Evolutionary conservation across 2,888 invertebrate genomes (phyloP).

Genomic region (Hydrotaea diabolus): DNA sequence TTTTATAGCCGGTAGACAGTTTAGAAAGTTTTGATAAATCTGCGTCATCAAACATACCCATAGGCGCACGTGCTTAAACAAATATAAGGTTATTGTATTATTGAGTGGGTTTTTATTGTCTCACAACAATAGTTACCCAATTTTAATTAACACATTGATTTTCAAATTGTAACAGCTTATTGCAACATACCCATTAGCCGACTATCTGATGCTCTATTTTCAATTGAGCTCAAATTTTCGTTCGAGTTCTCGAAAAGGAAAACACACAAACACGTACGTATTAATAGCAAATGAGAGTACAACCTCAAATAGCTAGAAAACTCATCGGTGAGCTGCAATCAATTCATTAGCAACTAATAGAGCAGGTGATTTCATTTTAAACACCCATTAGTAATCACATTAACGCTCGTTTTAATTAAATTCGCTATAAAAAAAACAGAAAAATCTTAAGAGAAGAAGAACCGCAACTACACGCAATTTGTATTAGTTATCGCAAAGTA

Average conservation of each 20-base stretch:
- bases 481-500: neutral
- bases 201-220: neutral
- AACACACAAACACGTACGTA: neutral
- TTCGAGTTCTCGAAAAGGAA: too few species aligned
- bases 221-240: neutral
- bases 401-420: slow-evolving; percentile 21
- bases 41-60: too few species aligned
- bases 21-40: too few species aligned
- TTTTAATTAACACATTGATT: neutral
- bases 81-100: too few species aligned
- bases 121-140: neutral
- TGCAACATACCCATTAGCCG: neutral
- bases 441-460: neutral
- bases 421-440: slow-evolving; percentile 11
- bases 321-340: slow-evolving; percentile 12
- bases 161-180: neutral
- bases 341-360: neutral
- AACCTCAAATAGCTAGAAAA: neutral
- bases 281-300: neutral
- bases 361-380: neutral
- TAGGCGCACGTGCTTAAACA: too few species aligned
- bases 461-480: neutral
- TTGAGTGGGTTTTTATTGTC: too few species aligned
- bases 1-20: too few species aligned
- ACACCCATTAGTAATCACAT: neutral